Evolutionary conservation across 2,888 invertebrate genomes (phyloP).

Genomic region (Julus scandinavius): DNA sequence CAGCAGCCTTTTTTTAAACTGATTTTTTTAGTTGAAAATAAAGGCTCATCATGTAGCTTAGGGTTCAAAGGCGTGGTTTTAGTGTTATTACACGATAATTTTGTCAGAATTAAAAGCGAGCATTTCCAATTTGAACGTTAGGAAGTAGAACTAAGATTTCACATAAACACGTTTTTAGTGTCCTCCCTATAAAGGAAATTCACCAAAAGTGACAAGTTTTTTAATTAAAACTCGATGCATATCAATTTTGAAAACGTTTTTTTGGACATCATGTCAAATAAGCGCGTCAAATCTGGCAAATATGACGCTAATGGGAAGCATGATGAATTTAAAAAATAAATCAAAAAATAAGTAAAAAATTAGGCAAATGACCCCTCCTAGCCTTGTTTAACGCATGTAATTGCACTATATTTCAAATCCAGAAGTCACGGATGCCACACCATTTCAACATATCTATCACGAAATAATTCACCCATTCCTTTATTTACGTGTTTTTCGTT

Average conservation of each 20-base stretch:
- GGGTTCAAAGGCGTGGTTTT: constrained; percentile 39
- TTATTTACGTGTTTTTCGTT: not conserved
- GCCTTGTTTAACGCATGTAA: not conserved
- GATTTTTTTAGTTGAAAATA: not conserved
- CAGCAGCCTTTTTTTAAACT: not conserved
- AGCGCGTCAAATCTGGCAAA: not conserved
- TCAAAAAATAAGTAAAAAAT: not conserved
- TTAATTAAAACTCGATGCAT: not conserved
- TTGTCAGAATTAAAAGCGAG: not conserved
- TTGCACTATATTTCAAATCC: not conserved
- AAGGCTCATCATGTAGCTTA: not conserved
- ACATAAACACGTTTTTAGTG: not conserved
- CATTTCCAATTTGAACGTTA: not conserved
- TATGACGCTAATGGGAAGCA: not conserved
- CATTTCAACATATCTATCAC: not conserved
- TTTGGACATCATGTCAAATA: not conserved
- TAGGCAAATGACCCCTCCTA: not conserved
- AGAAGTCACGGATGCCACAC: not conserved
- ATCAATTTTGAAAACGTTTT: not conserved
- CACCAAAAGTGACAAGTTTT: not conserved
- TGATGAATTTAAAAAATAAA: not conserved
- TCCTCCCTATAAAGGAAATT: not conserved
- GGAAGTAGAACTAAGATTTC: not conserved
- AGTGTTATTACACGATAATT: constrained; percentile 31
- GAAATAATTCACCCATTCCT: not conserved